Percentiles rank a stretch among this genome's conserved stretches.
Evolutionary conservation across 2,888 invertebrate genomes (phyloP).

Genomic region (Orthosia gothica): DNA sequence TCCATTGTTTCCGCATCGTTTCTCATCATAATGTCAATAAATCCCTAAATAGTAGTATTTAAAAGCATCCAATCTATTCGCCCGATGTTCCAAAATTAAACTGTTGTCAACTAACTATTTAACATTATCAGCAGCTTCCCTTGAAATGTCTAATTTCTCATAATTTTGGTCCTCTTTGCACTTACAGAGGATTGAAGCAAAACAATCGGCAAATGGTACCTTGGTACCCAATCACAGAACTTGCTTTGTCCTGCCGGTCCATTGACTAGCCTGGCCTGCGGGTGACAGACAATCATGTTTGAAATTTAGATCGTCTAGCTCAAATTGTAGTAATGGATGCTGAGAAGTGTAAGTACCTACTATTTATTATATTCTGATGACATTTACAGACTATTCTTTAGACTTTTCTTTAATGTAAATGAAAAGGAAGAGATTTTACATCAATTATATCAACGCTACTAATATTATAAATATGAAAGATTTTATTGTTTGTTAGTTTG

Average conservation of each 20-base stretch:
- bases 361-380: not conserved
- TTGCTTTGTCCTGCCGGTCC: slow-evolving; percentile 34
- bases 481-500: no score
- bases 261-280: slow-evolving; percentile 23
- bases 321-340: slow-evolving; percentile 1
- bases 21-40: not conserved
- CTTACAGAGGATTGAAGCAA: slow-evolving; percentile 32
- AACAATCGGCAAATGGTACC: slow-evolving; percentile 31
- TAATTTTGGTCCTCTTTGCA: not conserved
- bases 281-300: slow-evolving; percentile 48
- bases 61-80: not conserved
- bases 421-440: not conserved
- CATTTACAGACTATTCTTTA: not conserved
- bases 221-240: slow-evolving; percentile 36
- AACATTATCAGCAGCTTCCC: not conserved
- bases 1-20: not conserved
- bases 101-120: not conserved
- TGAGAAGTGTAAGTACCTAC: not conserved
- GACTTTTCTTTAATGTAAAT: not conserved
- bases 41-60: not conserved
- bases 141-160: not conserved
- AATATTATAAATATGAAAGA: no score
- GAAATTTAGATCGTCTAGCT: slow-evolving; percentile 28
- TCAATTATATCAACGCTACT: no score
- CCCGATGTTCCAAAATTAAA: not conserved